Conservation (phyloP, 2,113 vertebrate genomes). For the Rhea americana region DNA sequence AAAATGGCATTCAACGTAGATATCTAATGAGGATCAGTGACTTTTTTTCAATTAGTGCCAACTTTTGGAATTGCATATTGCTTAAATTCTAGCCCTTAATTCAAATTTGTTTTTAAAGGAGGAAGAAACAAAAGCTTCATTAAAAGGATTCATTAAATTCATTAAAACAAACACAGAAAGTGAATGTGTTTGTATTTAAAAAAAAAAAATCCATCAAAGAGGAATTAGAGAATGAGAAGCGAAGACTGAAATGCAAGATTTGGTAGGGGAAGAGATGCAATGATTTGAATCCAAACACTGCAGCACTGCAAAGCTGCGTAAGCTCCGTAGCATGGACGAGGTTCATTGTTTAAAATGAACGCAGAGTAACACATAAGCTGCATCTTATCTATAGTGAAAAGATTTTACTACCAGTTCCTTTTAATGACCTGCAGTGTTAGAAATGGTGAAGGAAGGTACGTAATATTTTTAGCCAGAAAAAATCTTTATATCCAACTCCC, state of each 20-base stretch:
- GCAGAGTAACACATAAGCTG: not conserved
- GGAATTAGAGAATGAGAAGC: not conserved
- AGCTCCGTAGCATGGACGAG: not conserved
- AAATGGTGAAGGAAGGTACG: not conserved
- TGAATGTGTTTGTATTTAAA: not conserved
- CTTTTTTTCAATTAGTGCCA: not conserved
- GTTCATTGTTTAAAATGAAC: not conserved
- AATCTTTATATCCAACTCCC: not conserved
- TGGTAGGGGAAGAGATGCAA: not conserved
- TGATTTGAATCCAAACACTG: not conserved
- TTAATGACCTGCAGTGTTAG: not conserved
- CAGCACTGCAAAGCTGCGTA: accelerated
- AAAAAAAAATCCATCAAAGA: not conserved
- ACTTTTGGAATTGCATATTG: not conserved
- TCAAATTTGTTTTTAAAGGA: accelerated
- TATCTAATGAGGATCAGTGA: not conserved
- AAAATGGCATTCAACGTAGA: not conserved
- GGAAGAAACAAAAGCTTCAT: not conserved
- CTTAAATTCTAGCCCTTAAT: not conserved
- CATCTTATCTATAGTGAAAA: not conserved
- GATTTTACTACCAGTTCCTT: not conserved
- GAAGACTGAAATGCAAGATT: not conserved
- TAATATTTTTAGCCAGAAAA: not conserved
- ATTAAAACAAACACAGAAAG: not conserved
- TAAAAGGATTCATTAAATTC: not conserved